A percentile compares a stretch with the other conserved stretches of the same genome.
phyloP scores from a whole-genome alignment of 2,113 vertebrate genomes.

The Heliornis fulica region DNA sequence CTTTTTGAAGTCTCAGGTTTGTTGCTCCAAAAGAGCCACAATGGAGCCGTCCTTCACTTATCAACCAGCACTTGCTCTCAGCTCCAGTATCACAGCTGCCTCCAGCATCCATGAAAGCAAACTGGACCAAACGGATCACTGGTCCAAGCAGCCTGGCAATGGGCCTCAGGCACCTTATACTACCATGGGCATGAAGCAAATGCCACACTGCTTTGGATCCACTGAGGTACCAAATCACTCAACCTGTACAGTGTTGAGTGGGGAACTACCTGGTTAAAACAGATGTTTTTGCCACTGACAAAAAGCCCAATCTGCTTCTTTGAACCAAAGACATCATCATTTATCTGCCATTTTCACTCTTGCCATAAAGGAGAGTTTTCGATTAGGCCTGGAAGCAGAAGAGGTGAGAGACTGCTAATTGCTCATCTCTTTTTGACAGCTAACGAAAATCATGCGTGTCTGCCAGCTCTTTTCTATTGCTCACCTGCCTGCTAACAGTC shows the following conservation, averaged over 20 bases:
- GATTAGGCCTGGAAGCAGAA: not conserved
- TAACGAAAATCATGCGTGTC: not conserved
- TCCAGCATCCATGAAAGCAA: not conserved
- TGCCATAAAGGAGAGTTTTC: not conserved
- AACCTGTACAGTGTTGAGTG: not conserved
- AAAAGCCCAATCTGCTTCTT: not conserved
- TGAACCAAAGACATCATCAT: not conserved
- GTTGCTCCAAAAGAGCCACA: not conserved
- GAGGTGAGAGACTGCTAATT: not conserved
- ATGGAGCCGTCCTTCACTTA: not conserved
- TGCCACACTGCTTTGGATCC: rapidly evolving
- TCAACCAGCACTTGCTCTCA: not conserved
- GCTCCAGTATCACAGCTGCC: not conserved
- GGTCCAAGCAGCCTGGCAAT: not conserved
- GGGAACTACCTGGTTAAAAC: not conserved
- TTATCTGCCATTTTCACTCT: not conserved
- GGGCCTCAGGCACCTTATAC: not conserved
- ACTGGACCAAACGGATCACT: not conserved
- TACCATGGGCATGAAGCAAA: not conserved
- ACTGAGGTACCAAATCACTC: not conserved
- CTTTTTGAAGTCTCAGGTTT: not conserved
- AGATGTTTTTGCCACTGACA: not conserved
- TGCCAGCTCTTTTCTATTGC: not conserved
- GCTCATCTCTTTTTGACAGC: not conserved
- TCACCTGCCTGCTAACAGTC: not conserved